A percentile compares a stretch with the other conserved stretches of the same genome.
Evolutionary conservation across 2,888 invertebrate species (phyloP).

Genomic region (Deilephila elpenor): DNA sequence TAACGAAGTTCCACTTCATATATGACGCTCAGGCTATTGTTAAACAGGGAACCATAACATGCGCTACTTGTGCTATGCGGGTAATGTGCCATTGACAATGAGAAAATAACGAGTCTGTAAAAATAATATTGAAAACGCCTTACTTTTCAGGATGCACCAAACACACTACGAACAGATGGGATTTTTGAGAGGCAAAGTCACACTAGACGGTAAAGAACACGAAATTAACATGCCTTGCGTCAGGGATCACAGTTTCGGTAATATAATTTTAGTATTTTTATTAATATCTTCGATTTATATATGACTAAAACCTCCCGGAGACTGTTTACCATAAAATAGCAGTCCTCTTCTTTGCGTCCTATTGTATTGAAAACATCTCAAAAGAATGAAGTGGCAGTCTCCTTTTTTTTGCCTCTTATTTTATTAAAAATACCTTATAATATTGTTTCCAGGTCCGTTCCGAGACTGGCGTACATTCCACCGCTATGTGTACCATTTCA

Average conservation of each 20-base stretch:
- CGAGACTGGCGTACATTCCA: slow-evolving; percentile 88
- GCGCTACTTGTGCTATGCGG: too few relatives aligned
- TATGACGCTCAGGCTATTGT: too few relatives aligned
- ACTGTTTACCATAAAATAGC: too few relatives aligned
- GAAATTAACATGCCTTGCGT: slow-evolving; percentile 84
- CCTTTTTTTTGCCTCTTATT: too few relatives aligned
- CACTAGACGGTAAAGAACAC: slow-evolving; percentile 79
- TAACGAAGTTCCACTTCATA: too few relatives aligned
- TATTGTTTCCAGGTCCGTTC: slow-evolving; percentile 69
- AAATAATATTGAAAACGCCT: neutral
- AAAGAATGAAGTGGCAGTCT: too few relatives aligned
- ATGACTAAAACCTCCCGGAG: too few relatives aligned
- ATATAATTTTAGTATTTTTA: slow-evolving; percentile 14
- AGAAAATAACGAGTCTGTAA: neutral
- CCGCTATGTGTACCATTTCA: slow-evolving; percentile 88
- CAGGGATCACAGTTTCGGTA: slow-evolving; percentile 89
- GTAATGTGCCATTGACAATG: too few relatives aligned
- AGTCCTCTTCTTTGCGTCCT: too few relatives aligned
- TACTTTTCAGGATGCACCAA: slow-evolving; percentile 86
- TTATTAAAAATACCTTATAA: neutral
- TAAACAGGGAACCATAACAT: neutral
- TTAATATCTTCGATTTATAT: too few relatives aligned
- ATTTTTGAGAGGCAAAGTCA: slow-evolving; percentile 80
- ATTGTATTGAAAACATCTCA: too few relatives aligned
- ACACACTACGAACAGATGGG: slow-evolving; percentile 92